phyloP scores from a whole-genome alignment of 2,888 invertebrate genomes.

The Diarsia dahlii region DNA sequence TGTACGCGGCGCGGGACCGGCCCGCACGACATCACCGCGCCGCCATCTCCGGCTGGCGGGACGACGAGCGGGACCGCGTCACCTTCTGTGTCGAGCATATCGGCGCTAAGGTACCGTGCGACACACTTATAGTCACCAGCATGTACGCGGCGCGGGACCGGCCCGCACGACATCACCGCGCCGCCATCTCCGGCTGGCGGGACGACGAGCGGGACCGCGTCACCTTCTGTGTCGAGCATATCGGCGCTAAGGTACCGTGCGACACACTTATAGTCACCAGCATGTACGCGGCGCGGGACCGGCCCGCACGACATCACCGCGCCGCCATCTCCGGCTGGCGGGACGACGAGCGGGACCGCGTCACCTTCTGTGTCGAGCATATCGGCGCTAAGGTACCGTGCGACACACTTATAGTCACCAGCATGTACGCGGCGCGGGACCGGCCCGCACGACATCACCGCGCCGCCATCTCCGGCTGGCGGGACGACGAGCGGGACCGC shows the following conservation, averaged over 20 bases:
- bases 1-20: slow-evolving; percentile 92
- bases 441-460: slow-evolving; percentile 94
- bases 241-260: slow-evolving; percentile 92
- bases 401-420: slow-evolving; percentile 80
- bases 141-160: slow-evolving; percentile 92
- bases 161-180: slow-evolving; percentile 94
- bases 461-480: slow-evolving; percentile 97
- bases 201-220: slow-evolving; percentile 96
- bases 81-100: slow-evolving; percentile 96
- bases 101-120: slow-evolving; percentile 91
- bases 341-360: slow-evolving; percentile 94
- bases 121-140: slow-evolving; percentile 84
- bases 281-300: slow-evolving; percentile 92
- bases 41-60: slow-evolving; percentile 96
- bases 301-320: slow-evolving; percentile 94
- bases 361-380: slow-evolving; percentile 96
- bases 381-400: slow-evolving; percentile 93
- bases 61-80: slow-evolving; percentile 95
- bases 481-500: slow-evolving; percentile 95
- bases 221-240: slow-evolving; percentile 95
- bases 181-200: slow-evolving; percentile 97
- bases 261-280: slow-evolving; percentile 83
- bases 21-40: slow-evolving; percentile 95
- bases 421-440: slow-evolving; percentile 92
- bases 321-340: slow-evolving; percentile 97